These are phyloP conservation scores for Geotrupes spiniger DNA, from an alignment of 2,888 invertebrate species.

Conservation along the genomic window DNA sequence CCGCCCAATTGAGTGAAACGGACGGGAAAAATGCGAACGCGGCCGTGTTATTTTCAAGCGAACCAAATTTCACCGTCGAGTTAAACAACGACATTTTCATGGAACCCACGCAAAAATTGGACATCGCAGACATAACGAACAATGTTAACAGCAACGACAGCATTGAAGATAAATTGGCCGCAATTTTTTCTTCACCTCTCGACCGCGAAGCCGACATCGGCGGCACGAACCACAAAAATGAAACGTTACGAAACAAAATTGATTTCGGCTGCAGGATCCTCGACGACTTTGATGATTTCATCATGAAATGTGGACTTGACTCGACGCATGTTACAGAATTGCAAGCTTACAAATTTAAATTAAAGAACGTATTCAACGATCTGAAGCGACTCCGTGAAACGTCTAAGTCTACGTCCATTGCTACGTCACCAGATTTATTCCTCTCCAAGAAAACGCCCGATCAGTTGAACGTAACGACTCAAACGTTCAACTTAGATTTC, in stretches of 20 bases:
- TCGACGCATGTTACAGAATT: not conserved
- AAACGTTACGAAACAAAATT: not conserved
- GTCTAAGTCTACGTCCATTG: not conserved
- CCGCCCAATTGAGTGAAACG: not conserved
- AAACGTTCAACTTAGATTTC: conserved; percentile 7
- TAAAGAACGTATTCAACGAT: not conserved
- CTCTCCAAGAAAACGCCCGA: not conserved
- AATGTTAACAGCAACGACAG: conserved; percentile 1
- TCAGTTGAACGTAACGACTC: not conserved
- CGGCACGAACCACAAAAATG: not conserved
- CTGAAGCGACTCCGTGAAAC: not conserved
- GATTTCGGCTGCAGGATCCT: not conserved
- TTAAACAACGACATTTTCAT: conserved; percentile 3
- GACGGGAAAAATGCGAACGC: not conserved
- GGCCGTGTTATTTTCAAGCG: conserved; percentile 2
- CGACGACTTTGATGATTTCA: not conserved
- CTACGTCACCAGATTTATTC: not conserved
- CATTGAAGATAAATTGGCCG: conserved; percentile 9
- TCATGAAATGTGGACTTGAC: not conserved
- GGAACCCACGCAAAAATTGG: conserved; percentile 8
- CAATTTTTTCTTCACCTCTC: conserved; percentile 10
- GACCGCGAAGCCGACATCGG: not conserved
- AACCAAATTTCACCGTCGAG: not conserved
- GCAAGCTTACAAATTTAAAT: not conserved
- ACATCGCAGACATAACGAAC: too few species aligned